A percentile compares a stretch with the other conserved stretches of the same genome.
These are phyloP conservation scores for Prenolepis imparis DNA, from an alignment of 2,888 invertebrate genomes.

Conservation along the genomic window DNA sequence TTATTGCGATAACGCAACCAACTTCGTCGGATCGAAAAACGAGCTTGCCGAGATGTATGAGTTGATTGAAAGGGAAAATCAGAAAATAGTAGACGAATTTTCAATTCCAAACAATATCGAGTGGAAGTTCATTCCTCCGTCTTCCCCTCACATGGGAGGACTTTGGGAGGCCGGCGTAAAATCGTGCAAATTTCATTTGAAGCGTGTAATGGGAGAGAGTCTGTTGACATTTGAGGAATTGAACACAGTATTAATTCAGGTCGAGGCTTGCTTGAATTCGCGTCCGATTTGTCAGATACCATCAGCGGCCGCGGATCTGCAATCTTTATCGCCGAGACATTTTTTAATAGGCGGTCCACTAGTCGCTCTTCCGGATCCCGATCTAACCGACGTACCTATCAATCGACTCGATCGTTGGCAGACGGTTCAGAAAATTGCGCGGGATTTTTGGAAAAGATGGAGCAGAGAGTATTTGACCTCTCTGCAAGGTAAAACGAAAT, in stretches of 20 bases:
- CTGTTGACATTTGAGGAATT: background rate
- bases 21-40: background rate
- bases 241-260: background rate
- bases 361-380: background rate
- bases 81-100: too few relatives aligned
- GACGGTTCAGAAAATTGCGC: background rate
- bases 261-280: conserved; percentile 1
- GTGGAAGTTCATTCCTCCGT: conserved; percentile 20
- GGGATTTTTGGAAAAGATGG: conserved; percentile 1
- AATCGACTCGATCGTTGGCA: background rate
- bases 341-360: background rate
- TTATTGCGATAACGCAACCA: background rate
- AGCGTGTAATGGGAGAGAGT: background rate
- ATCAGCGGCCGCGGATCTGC: background rate
- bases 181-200: conserved; percentile 14
- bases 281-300: background rate
- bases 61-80: too few relatives aligned
- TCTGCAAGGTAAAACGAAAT: conserved; percentile 17
- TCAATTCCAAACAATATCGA: background rate
- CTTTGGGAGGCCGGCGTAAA: conserved; percentile 6
- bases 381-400: background rate
- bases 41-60: background rate
- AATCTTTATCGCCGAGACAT: background rate
- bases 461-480: background rate
- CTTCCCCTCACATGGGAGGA: conserved; percentile 1